Conservation (phyloP, 2,888 invertebrate genomes). For the Cataglyphis livida region DNA sequence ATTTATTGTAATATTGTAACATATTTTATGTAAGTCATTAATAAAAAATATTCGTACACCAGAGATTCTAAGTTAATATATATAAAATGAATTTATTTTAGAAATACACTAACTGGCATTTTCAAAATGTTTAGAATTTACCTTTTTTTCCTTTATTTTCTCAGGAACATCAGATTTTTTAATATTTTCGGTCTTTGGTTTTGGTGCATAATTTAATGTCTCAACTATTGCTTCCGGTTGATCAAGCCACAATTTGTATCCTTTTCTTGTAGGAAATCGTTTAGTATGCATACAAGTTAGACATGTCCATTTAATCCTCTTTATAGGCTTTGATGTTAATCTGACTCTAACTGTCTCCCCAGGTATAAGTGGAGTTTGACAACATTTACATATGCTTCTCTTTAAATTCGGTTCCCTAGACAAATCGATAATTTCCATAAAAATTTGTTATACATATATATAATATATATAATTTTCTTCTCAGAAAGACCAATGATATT, state of each 20-base stretch:
- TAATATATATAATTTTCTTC: constrained; percentile 8
- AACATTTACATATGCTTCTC: constrained; percentile 88
- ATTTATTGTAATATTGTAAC: constrained; percentile 85
- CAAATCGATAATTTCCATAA: constrained; percentile 57
- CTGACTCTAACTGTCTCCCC: constrained; percentile 87
- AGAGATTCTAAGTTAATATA: constrained; percentile 47
- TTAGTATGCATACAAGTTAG: constrained; percentile 84
- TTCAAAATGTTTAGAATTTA: not conserved
- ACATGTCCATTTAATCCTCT: constrained; percentile 86
- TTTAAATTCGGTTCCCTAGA: constrained; percentile 88
- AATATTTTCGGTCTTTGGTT: constrained; percentile 44
- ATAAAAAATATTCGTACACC: constrained; percentile 81
- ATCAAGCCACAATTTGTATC: constrained; percentile 87
- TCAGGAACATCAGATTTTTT: not conserved
- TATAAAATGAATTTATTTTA: not conserved
- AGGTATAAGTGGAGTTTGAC: constrained; percentile 87
- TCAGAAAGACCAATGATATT: not conserved
- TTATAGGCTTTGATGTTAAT: constrained; percentile 85
- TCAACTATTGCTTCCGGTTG: constrained; percentile 86
- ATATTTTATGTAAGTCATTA: constrained; percentile 85
- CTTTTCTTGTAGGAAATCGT: constrained; percentile 83
- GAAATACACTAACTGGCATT: not conserved
- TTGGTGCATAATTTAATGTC: constrained; percentile 84
- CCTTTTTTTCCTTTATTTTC: not conserved
- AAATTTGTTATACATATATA: not conserved